Conservation (phyloP, 2,888 invertebrate species). For the Altica lythri region DNA sequence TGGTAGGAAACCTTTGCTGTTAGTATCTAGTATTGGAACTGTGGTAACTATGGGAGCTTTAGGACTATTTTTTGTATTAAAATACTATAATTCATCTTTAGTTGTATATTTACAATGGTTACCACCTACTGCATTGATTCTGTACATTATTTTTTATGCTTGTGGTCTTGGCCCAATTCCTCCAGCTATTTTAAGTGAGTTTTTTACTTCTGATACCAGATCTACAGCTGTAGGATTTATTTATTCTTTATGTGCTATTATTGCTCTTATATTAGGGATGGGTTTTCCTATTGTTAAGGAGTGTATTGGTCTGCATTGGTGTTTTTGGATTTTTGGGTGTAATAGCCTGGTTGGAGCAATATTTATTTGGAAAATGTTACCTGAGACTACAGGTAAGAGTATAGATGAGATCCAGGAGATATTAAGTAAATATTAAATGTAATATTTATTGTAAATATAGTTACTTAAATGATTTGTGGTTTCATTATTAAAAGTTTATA, state of each 20-base stretch:
- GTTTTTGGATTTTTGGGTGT: slow-evolving; percentile 18
- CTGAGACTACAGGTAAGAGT: slow-evolving; percentile 24
- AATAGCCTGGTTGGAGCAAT: neutral
- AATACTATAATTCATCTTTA: neutral
- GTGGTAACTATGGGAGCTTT: neutral
- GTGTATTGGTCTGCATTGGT: slow-evolving; percentile 3
- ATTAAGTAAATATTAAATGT: no score
- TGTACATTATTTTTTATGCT: neutral
- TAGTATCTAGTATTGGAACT: neutral
- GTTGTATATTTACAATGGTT: neutral
- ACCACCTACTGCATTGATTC: neutral
- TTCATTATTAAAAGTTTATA: no score
- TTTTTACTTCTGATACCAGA: neutral
- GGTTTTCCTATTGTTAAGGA: slow-evolving; percentile 1
- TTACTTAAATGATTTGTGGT: no score
- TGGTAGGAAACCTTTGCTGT: slow-evolving; percentile 5
- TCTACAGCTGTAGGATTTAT: neutral
- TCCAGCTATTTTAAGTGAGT: slow-evolving; percentile 2
- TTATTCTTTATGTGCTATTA: neutral
- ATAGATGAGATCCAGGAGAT: slow-evolving; percentile 19
- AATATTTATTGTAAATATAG: no score
- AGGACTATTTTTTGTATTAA: neutral
- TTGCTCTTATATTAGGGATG: neutral
- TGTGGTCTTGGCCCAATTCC: slow-evolving; percentile 4
- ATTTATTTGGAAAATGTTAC: slow-evolving; percentile 8